Evolutionary conservation across 2,888 invertebrate genomes (phyloP), one percentile per base, ranked within the genome.

Genomic region (Drosophila mimetica): DNA sequence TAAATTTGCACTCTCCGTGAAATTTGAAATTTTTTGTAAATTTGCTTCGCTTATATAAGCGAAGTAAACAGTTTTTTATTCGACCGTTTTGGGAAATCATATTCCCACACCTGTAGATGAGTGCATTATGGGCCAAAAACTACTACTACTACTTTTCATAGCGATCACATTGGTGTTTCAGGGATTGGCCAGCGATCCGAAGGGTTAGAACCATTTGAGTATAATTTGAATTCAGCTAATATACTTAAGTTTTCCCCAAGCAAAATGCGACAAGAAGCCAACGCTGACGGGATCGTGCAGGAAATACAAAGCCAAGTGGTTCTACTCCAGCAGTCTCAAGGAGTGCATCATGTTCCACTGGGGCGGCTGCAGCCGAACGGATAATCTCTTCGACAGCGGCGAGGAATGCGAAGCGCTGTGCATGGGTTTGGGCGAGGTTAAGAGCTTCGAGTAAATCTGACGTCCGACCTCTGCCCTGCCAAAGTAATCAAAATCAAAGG

Each of bases 321-420:
- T 32, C 32, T 58, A 16, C 11, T 13, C 22, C 16, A 16, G 13
- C 3, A 8, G n/a, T 6, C 14, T 41, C 9, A 20, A 39, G n/a
- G 41, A 59, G 41, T 59, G 58, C 50, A 16, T 59, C 3, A 51
- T 59, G 51, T 59, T 59, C 22, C 25, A 59, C 25, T 51, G 32
- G 22, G 58, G 58, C 13, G 52, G 58, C 13, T 58, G 51, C n/a
- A 4, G n/a, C 4, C 13, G 2, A 16, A 41, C 58, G 2, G 7
- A n/a, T 4, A 59, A 59, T 16, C 9, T 44, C 3, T 60, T 60
- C 20, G 14, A 44, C 13, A 22, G 16, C 1, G 28, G 18, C 6
- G 28, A 20, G 11, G 16, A 46, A 0, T 37, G 55, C 13, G 44
- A 44, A 9, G 1, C n/a, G 2, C 1, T 16, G 13, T 58, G 39